phyloP scores from a whole-genome alignment of 2,888 invertebrate genomes.

The Lycaena phlaeas region DNA sequence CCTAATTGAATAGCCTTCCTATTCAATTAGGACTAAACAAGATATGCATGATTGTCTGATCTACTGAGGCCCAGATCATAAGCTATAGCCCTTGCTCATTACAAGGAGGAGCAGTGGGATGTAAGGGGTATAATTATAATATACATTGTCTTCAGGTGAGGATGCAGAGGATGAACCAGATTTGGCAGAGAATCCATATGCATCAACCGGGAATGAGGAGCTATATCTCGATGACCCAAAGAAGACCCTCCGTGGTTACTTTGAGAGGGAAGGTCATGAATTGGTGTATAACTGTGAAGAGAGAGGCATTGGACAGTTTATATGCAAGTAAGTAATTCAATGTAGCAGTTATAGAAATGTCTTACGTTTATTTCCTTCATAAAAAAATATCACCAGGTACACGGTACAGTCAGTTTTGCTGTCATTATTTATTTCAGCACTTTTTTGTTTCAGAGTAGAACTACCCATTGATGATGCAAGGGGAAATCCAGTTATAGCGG shows the following conservation, averaged over 20 bases:
- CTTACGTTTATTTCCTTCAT: no score
- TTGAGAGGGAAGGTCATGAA: constrained; percentile 92
- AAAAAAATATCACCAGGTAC: no score
- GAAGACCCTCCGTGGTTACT: constrained; percentile 93
- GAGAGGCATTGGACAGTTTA: constrained; percentile 86
- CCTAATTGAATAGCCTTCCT: no score
- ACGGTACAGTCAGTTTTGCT: no score
- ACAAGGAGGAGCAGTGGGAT: no score
- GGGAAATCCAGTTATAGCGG: constrained; percentile 85
- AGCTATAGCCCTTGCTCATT: no score
- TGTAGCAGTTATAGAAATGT: no score
- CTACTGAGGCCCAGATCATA: no score
- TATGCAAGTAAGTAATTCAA: constrained; percentile 84
- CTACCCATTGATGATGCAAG: constrained; percentile 85
- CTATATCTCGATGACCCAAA: constrained; percentile 95
- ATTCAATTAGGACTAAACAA: no score
- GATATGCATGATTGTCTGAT: no score
- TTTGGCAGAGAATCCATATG: constrained; percentile 86
- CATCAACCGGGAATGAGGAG: constrained; percentile 87
- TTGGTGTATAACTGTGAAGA: constrained; percentile 91
- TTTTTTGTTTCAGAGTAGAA: constrained; percentile 71
- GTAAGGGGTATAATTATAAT: no score
- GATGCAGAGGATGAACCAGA: constrained; percentile 92
- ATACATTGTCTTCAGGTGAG: constrained; percentile 69
- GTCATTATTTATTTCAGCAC: background rate